Percentiles rank a stretch among this genome's conserved stretches.
These are phyloP conservation scores for Ochropleura plecta DNA, from an alignment of 2,888 invertebrate genomes.

Conservation along the genomic window DNA sequence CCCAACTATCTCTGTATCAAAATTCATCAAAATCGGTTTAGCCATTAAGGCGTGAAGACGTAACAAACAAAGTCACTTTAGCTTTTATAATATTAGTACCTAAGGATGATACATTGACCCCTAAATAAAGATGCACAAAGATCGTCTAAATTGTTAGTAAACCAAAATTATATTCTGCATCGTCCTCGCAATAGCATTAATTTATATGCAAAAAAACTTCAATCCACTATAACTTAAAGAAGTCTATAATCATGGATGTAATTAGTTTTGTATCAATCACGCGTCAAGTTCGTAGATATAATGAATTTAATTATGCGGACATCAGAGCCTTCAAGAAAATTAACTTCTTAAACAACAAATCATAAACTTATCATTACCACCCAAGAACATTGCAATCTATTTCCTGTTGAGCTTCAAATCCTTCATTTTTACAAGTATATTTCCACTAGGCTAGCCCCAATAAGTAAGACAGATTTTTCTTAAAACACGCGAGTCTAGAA, in stretches of 20 bases:
- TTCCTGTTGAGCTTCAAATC: neutral
- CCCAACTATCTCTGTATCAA: too few relatives aligned
- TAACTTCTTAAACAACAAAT: conserved; percentile 11
- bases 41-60: too few relatives aligned
- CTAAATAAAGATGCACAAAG: conserved; percentile 13
- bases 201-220: conserved; percentile 39
- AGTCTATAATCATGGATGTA: conserved; percentile 23
- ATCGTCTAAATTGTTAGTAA: conserved; percentile 14
- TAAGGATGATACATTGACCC: conserved; percentile 28
- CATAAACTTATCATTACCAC: conserved; percentile 12
- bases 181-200: conserved; percentile 40
- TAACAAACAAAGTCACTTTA: too few relatives aligned
- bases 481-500: neutral
- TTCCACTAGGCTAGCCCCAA: neutral
- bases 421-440: neutral
- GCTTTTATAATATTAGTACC: neutral
- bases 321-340: conserved; percentile 25
- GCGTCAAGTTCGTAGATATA: conserved; percentile 29
- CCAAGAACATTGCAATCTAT: conserved; percentile 2
- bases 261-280: conserved; percentile 51
- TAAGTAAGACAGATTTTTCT: neutral
- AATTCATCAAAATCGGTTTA: too few relatives aligned
- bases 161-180: conserved; percentile 13
- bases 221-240: conserved; percentile 22
- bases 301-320: conserved; percentile 18